Evolutionary conservation across 2,888 invertebrate species (phyloP).

Genomic region (Eristalinus aeneus): DNA sequence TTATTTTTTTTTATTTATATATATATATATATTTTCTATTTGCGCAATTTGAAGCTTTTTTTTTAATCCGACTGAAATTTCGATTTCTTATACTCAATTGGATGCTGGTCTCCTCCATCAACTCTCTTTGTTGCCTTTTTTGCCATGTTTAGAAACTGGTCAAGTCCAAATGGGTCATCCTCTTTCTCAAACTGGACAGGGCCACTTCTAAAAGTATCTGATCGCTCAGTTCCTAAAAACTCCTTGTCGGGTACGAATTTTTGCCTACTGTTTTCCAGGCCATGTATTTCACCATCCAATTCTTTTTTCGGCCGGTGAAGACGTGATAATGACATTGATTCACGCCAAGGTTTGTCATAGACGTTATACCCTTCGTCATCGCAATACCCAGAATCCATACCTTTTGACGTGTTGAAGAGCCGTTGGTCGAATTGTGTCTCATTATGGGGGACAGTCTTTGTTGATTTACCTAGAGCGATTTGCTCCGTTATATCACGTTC

Average conservation of each 20-base stretch:
- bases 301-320: conserved; percentile 94
- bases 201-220: conserved; percentile 85
- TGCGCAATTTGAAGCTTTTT: too few species aligned
- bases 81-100: neutral
- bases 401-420: conserved; percentile 95
- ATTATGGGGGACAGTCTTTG: conserved; percentile 86
- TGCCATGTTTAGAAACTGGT: conserved; percentile 98
- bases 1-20: too few species aligned
- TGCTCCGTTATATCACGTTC: conserved; percentile 99
- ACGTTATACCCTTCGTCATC: conserved; percentile 99
- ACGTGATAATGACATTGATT: conserved; percentile 91
- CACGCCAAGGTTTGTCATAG: conserved; percentile 99
- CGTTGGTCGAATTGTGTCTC: conserved; percentile 97
- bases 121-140: conserved; percentile 89
- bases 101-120: conserved; percentile 78
- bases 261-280: conserved; percentile 94
- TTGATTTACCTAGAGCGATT: conserved; percentile 97
- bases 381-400: conserved; percentile 95
- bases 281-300: conserved; percentile 94
- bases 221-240: conserved; percentile 94
- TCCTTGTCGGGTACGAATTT: conserved; percentile 99
- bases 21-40: too few species aligned
- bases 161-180: conserved; percentile 97
- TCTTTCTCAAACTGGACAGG: conserved; percentile 97
- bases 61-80: neutral